Evolutionary conservation across 2,888 invertebrate species (phyloP), one percentile per base, ranked within the genome.

Genomic region (Drosophila rellima): DNA sequence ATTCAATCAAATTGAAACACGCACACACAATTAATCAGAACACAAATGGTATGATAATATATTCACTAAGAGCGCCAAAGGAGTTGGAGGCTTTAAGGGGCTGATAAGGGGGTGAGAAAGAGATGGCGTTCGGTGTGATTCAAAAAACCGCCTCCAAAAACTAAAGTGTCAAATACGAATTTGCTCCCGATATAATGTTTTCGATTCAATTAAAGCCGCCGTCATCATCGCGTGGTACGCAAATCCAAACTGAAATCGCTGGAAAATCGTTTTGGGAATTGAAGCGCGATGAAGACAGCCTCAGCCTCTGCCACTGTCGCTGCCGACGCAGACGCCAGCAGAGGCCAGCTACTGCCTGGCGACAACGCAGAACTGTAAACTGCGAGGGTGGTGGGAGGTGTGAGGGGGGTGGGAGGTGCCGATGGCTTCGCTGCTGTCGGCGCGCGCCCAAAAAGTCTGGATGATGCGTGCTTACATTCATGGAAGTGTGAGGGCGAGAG

Each of bases 191-290:
- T 79, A 66, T 40, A 45, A 39, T 44, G 33, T 66, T 78, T 81
- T 69, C 60, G 64, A 18, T 80, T 81, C 79, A 72, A 79, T 82
- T 90, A 82, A 90, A 91, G 89, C 91, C 90, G 89, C 90, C 92
- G 91, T 91, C 89, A 87, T 90, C 86, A 88, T 90, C 88, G 91
- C 89, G 89, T 88, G 88, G 90, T 91, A 90, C 91, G 90, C 91
- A 91, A 92, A 92, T 91, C 90, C 90, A 88, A 92, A 92, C 92
- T 92, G 80, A 92, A 89, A 91, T 90, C 86, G 91, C 88, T 86
- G 86, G 89, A 80, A 91, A 91, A 90, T 84, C 89, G 85, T 90
- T 86, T 88, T 85, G 90, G 90, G 83, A 90, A 78, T 76, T 70
- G 72, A 89, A 89, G 90, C 88, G 90, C 88, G 71, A 65, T 88